Evolutionary conservation across 2,888 invertebrate species (phyloP), one percentile per base, ranked within the genome.

Genomic region (Sepiola atlantica): DNA sequence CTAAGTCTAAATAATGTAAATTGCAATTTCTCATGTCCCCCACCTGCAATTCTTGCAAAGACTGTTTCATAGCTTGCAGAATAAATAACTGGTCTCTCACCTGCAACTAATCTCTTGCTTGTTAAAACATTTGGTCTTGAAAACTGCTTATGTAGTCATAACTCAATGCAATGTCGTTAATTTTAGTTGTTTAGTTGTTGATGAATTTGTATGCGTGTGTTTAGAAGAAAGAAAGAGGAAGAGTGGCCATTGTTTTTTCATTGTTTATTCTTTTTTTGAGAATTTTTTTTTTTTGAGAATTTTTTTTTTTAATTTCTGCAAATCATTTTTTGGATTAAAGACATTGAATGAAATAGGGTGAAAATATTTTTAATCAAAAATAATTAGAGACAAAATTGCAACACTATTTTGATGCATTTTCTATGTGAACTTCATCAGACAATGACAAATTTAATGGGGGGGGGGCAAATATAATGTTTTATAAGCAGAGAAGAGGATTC

Each of bases 271-370:
- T n/a, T 61, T 10, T 24, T 24, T 24, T 61, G n/a, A 18, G n/a
- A 77, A 45, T 4, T n/a, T n/a, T n/a, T n/a, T 77, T n/a, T 77
- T 77, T 28, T 77, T 16, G n/a, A 77, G n/a, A 77, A 32, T 6
- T 14, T 12, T n/a, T 77, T 35, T 91, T 94, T 45, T 61, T 91
- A 57, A 55, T n/a, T 92, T 94, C 77, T 92, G 32, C 35, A 57
- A 55, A 92, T 55, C 90, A 45, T 54, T 54, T 55, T 94, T 94
- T 94, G 94, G 93, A 55, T 93, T 55, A 35, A 45, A 28, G 32
- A 93, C 32, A 45, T 57, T 93, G 54, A 45, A 45, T 45, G 45
- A 45, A 45, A 45, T 45, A 8, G 45, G 45, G 45, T 45, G 45
- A 8, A 45, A 45, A 45, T 45, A 45, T 45, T 45, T 45, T 45